Conservation (phyloP, 2,113 vertebrate genomes). For the Prochilodus magdalenae region DNA sequence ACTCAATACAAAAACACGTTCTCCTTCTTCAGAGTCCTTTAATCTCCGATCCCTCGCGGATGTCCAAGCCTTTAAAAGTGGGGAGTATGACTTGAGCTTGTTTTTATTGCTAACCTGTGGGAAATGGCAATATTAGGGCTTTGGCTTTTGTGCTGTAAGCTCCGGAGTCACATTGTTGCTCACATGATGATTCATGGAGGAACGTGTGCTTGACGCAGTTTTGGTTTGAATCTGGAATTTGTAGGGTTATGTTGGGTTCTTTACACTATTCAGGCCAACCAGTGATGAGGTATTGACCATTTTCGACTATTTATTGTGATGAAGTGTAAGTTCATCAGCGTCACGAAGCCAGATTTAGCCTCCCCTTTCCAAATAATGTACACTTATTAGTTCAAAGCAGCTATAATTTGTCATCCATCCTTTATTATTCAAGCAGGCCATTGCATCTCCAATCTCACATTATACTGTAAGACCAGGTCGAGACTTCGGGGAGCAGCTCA, state of each 20-base stretch:
- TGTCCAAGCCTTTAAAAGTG: neutral
- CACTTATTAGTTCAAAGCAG: too few relatives aligned
- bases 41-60: slow-evolving; percentile 9
- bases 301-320: too few relatives aligned
- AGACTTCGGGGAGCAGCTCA: too few relatives aligned
- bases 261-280: too few relatives aligned
- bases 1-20: neutral
- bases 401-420: too few relatives aligned
- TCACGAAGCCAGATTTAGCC: too few relatives aligned
- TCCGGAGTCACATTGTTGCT: slow-evolving; percentile 8
- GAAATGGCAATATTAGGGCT: neutral
- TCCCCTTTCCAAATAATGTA: too few relatives aligned
- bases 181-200: neutral
- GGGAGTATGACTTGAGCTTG: neutral
- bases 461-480: too few relatives aligned
- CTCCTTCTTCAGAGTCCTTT: neutral
- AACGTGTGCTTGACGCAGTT: neutral
- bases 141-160: neutral
- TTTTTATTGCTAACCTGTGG: slow-evolving; percentile 22
- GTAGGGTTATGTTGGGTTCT: neutral
- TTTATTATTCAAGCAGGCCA: too few relatives aligned
- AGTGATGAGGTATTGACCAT: too few relatives aligned
- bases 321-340: too few relatives aligned
- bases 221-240: neutral
- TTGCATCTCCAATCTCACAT: too few relatives aligned